Evolutionary conservation across 2,113 vertebrate genomes (phyloP).

Genomic region (Alligator mississippiensis): DNA sequence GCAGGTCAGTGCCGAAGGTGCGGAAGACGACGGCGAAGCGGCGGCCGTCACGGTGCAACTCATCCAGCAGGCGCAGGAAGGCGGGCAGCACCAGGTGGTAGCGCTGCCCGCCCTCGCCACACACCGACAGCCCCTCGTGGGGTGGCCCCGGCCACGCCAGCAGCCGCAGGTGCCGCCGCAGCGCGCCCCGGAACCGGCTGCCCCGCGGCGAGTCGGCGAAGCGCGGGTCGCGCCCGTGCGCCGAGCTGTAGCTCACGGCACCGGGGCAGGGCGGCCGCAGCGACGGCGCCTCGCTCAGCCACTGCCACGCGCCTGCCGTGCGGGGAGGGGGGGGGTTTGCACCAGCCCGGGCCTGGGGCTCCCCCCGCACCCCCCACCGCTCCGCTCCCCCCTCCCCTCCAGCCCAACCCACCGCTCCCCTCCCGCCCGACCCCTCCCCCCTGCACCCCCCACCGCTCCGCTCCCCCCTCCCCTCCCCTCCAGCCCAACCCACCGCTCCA

Average conservation of each 20-base stretch:
- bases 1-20: slow-evolving; percentile 87
- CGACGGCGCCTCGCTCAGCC: slow-evolving; percentile 85
- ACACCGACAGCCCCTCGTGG: slow-evolving; percentile 77
- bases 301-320: slow-evolving; percentile 87
- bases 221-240: slow-evolving; percentile 77
- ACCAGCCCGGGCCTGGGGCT: no score
- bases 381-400: rapidly evolving
- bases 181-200: slow-evolving; percentile 75
- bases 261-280: slow-evolving; percentile 79
- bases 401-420: no score
- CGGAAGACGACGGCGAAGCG: slow-evolving; percentile 85
- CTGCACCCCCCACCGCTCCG: rapidly evolving
- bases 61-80: slow-evolving; percentile 87
- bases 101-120: slow-evolving; percentile 74
- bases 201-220: slow-evolving; percentile 82
- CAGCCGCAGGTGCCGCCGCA: slow-evolving; percentile 79
- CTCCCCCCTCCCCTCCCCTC: background rate
- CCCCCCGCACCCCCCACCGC: background rate
- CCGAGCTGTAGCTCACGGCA: slow-evolving; percentile 82
- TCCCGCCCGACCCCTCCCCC: background rate
- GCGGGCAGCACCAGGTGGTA: slow-evolving; percentile 91
- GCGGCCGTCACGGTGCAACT: slow-evolving; percentile 75
- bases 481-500: background rate
- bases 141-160: slow-evolving; percentile 83
- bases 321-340: no score